These are phyloP conservation scores for Pinctada fucata DNA, from an alignment of 2,888 invertebrate species.

Conservation along the genomic window DNA sequence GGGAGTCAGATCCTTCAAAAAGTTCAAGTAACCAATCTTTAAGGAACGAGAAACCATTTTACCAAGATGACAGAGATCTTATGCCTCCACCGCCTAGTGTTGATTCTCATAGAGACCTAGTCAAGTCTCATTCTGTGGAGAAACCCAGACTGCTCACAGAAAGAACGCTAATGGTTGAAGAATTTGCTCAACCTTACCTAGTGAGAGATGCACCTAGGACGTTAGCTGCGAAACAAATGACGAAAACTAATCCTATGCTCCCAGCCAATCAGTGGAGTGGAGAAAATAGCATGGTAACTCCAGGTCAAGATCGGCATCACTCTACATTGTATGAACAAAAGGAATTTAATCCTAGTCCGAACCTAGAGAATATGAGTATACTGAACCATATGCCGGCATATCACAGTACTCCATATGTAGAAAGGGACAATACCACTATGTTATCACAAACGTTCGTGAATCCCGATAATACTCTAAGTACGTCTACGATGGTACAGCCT, in stretches of 20 bases:
- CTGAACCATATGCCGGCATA: constrained; percentile 30
- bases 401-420: constrained; percentile 44
- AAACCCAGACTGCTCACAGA: constrained; percentile 54
- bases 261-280: background rate
- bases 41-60: background rate
- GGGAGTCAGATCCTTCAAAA: background rate
- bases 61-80: constrained; percentile 8
- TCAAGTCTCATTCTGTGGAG: constrained; percentile 36
- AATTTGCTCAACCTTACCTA: constrained; percentile 61
- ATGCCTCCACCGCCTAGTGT: constrained; percentile 41
- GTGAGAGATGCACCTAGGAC: constrained; percentile 40
- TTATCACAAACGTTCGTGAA: constrained; percentile 45
- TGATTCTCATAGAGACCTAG: constrained; percentile 48
- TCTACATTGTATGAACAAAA: constrained; percentile 4
- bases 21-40: background rate
- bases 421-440: constrained; percentile 13
- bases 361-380: constrained; percentile 15
- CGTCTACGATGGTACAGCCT: constrained; percentile 29
- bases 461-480: constrained; percentile 42
- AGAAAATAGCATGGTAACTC: constrained; percentile 12
- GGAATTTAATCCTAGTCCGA: background rate
- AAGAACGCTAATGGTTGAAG: constrained; percentile 54
- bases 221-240: constrained; percentile 10
- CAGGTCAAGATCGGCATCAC: constrained; percentile 15
- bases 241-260: constrained; percentile 8